These are phyloP conservation scores for Helicoverpa armigera DNA, from an alignment of 1,140 invertebrate genomes.

Conservation along the genomic window DNA sequence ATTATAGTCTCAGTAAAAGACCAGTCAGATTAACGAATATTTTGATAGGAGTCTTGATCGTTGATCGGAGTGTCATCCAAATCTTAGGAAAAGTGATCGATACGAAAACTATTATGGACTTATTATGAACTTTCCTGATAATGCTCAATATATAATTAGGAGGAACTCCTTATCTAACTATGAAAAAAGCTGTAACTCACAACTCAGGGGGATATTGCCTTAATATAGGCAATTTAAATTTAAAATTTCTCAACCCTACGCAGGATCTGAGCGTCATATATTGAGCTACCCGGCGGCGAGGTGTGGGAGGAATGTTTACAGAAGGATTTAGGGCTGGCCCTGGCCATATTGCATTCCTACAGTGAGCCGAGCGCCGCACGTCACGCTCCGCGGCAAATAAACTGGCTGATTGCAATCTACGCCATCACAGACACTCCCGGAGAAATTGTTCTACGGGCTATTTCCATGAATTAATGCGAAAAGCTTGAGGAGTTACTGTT, in stretches of 20 bases:
- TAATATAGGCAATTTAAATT: conserved; percentile 12
- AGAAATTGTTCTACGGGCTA: conserved; percentile 7
- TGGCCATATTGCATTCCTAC: conserved; percentile 80
- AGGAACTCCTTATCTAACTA: too few relatives aligned
- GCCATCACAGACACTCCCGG: conserved; percentile 1
- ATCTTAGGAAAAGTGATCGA: too few relatives aligned
- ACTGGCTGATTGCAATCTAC: conserved; percentile 50
- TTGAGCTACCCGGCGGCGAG: conserved; percentile 73
- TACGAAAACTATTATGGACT: too few relatives aligned
- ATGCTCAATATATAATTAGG: too few relatives aligned
- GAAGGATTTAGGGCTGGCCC: conserved; percentile 74
- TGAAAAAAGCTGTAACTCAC: too few relatives aligned
- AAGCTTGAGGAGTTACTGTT: background rate
- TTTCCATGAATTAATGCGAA: background rate
- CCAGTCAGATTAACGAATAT: background rate
- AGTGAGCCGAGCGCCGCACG: conserved; percentile 48
- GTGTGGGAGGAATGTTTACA: conserved; percentile 81
- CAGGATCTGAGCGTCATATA: conserved; percentile 63
- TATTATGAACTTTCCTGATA: too few relatives aligned
- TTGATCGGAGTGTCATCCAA: background rate
- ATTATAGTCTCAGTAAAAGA: background rate
- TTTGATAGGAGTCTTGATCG: background rate
- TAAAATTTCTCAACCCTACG: conserved; percentile 65
- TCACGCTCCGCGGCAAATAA: conserved; percentile 54
- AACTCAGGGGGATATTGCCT: background rate